Evolutionary conservation across 2,113 vertebrate genomes (phyloP), one percentile per base, ranked within the genome.

Genomic region (Rynchops niger): DNA sequence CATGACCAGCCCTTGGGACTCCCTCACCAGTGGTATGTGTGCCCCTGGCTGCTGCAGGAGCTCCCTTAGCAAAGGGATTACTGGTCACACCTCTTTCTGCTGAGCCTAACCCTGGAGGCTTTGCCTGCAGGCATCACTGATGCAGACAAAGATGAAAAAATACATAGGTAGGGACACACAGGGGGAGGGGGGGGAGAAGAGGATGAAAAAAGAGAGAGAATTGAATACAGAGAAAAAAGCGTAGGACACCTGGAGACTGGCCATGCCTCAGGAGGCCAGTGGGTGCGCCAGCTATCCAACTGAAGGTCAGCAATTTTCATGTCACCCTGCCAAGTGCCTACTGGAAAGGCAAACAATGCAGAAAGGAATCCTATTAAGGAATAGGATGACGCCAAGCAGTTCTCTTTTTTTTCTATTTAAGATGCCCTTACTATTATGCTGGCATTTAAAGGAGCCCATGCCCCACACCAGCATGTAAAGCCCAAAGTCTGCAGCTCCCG

Each of bases 51-150:
- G 56, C 81, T 55, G 61, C 38, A 69, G 77, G 52, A 81, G 14
- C 23, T 86, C 77, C 70, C 86, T 55, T 12, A 82, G 90, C 80
- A 71, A 82, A 84, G 61, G 78, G 69, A 88, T 93, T 91, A 5
- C 23, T 62, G 91, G 95, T 85, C 93, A 42, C 81, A 91, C 81
- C 58, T 94, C 81, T 55, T 88, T 72, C 88, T 88, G 15, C 77
- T 79, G 76, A 65, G 88, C 73, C 86, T 76, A 76, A 87, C 77
- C 91, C 88, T 79, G 91, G 66, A 95, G 95, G 89, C 94, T 95
- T 79, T 76, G 91, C 97, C 94, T 95, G 90, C 80, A 89, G 95
- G 88, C 94, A 96, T 88, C 66, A 15, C 86, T 56, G 83, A 78
- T 10, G 58, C 92, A 83, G 77, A 56, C 47, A 69, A 63, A 85